These are phyloP conservation scores for Sebastiscus tertius DNA, from an alignment of 2,797 vertebrate genomes.

Conservation along the genomic window DNA sequence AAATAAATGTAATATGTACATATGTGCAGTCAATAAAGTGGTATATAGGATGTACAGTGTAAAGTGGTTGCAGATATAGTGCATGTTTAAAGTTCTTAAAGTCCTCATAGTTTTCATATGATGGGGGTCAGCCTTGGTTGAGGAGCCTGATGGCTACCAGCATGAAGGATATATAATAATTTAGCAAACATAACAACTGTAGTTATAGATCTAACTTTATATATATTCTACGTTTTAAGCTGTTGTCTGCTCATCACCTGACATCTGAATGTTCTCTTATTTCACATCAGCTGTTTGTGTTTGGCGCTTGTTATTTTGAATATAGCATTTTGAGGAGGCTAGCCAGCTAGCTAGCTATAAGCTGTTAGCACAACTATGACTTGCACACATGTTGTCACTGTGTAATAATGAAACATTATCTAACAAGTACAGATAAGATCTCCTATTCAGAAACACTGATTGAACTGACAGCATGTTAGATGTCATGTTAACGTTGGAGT, in stretches of 20 bases:
- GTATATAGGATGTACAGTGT: too few species aligned
- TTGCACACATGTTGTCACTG: conserved; percentile 3
- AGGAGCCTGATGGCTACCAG: too few species aligned
- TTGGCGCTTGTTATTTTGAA: conserved; percentile 60
- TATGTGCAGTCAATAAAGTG: too few species aligned
- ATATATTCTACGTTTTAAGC: background rate
- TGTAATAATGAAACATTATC: background rate
- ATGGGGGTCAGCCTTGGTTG: too few species aligned
- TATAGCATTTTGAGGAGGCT: background rate
- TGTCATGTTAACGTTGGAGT: background rate
- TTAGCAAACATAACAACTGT: too few species aligned
- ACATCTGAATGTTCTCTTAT: background rate
- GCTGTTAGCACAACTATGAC: conserved; percentile 31
- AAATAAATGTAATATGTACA: too few species aligned
- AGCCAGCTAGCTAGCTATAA: conserved; percentile 30
- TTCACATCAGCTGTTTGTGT: background rate
- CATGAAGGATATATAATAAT: too few species aligned
- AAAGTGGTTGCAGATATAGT: too few species aligned
- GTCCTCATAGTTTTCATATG: too few species aligned
- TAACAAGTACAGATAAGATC: rapidly evolving
- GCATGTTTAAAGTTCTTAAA: too few species aligned
- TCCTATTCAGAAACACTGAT: background rate
- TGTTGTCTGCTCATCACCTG: background rate
- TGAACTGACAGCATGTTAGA: background rate
- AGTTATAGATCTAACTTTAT: background rate